phyloP scores from a whole-genome alignment of 2,113 vertebrate species.

The Nyctereutes procyonoides region DNA sequence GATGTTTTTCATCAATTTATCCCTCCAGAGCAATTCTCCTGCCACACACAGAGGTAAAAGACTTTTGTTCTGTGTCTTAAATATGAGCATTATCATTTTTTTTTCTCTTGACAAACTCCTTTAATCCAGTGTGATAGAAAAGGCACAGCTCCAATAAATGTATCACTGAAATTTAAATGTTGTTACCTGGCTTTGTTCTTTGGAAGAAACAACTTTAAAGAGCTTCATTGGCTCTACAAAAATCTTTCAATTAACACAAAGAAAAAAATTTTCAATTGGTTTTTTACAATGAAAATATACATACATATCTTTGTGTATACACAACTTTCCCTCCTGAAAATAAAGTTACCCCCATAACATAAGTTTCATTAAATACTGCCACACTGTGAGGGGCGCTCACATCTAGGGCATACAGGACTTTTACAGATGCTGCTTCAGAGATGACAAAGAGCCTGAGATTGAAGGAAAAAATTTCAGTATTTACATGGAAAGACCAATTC shows the following conservation, averaged over 20 bases:
- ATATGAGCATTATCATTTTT: background rate
- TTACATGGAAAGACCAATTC: slow-evolving; percentile 70
- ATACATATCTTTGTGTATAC: slow-evolving; percentile 72
- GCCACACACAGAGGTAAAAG: background rate
- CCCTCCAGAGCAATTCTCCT: background rate
- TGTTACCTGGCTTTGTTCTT: slow-evolving; percentile 64
- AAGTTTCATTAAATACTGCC: slow-evolving; percentile 65
- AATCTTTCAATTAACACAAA: slow-evolving; percentile 50
- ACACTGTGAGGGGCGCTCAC: no score
- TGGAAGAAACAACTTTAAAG: slow-evolving; percentile 69
- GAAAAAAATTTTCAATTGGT: slow-evolving; percentile 55
- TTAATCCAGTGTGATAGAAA: slow-evolving; percentile 77
- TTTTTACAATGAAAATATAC: slow-evolving; percentile 86
- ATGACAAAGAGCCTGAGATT: slow-evolving; percentile 51
- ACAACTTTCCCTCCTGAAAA: slow-evolving; percentile 11
- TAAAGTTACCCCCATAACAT: slow-evolving; percentile 52
- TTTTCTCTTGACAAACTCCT: slow-evolving; percentile 66
- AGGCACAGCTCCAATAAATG: slow-evolving; percentile 67
- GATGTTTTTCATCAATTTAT: slow-evolving; percentile 11
- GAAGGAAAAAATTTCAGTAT: slow-evolving; percentile 66
- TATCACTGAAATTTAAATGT: slow-evolving; percentile 61
- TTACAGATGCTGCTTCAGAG: slow-evolving; percentile 63
- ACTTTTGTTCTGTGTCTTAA: background rate
- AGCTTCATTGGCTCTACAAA: slow-evolving; percentile 56
- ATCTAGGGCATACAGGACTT: slow-evolving; percentile 41